Evolutionary conservation across 2,113 vertebrate species (phyloP).

Genomic region (Grammomys surdaster): DNA sequence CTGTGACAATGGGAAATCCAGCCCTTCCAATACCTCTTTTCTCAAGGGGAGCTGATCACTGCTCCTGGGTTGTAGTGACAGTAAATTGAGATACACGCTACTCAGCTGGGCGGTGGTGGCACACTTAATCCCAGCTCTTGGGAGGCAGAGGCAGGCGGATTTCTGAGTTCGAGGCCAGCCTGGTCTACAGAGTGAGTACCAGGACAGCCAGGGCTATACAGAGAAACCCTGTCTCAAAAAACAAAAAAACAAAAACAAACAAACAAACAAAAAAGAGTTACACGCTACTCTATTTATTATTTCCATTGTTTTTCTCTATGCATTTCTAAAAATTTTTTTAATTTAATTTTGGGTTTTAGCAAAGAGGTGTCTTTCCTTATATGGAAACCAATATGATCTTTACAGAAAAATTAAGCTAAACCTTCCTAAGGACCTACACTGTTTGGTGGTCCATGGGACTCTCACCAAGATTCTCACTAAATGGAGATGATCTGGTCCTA

Average conservation of each 20-base stretch:
- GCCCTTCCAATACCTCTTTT: background rate
- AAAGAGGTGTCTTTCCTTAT: background rate
- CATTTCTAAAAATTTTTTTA: background rate
- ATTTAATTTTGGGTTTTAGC: background rate
- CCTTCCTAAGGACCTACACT: background rate
- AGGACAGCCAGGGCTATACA: too few species aligned
- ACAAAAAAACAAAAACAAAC: too few species aligned
- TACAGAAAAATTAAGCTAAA: background rate
- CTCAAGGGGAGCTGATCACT: background rate
- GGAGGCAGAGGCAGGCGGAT: too few species aligned
- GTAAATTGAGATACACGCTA: background rate
- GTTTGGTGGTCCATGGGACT: background rate
- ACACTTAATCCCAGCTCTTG: too few species aligned
- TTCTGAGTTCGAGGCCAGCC: too few species aligned
- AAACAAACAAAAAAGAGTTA: too few species aligned
- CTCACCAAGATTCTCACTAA: background rate
- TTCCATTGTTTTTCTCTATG: background rate
- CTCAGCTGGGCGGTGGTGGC: too few species aligned
- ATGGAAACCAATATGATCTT: background rate
- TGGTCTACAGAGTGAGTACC: too few species aligned
- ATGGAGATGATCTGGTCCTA: background rate
- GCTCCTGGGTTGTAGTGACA: background rate
- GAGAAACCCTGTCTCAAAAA: too few species aligned
- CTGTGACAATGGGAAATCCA: background rate
- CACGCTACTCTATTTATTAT: too few species aligned